Evolutionary conservation across 2,797 vertebrate species (phyloP).

Genomic region (Melanotaenia boesemani): DNA sequence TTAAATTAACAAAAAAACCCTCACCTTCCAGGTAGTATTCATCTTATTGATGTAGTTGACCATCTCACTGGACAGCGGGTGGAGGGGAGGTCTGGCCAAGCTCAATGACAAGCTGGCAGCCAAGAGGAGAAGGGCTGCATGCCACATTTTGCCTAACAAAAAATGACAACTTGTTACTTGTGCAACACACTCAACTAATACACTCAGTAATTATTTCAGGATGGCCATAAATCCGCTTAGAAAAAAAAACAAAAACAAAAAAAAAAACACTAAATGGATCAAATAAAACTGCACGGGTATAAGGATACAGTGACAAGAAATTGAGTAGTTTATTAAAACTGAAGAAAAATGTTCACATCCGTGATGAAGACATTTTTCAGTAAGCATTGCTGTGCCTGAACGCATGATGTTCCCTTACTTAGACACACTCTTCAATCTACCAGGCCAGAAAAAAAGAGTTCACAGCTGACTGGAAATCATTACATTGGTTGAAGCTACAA

Average conservation of each 20-base stretch:
- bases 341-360: neutral
- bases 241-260: too few species aligned
- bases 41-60: conserved; percentile 92
- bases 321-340: neutral
- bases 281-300: too few species aligned
- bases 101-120: conserved; percentile 79
- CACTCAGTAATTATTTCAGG: neutral
- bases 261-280: too few species aligned
- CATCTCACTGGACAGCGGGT: conserved; percentile 88
- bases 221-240: too few species aligned
- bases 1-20: neutral
- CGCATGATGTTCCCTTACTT: neutral
- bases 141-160: conserved; percentile 84
- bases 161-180: neutral
- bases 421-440: conserved; percentile 14
- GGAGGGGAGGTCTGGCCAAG: conserved; percentile 78
- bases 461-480: conserved; percentile 5
- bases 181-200: neutral
- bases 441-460: neutral
- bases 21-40: conserved; percentile 95
- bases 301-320: neutral
- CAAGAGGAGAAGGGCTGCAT: conserved; percentile 74
- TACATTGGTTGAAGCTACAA: conserved; percentile 12
- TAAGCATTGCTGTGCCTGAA: conserved; percentile 1
- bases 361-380: neutral